A percentile compares a stretch with the other conserved stretches of the same genome.
Evolutionary conservation across 2,113 vertebrate species (phyloP).

Genomic region (Plecotus auritus): DNA sequence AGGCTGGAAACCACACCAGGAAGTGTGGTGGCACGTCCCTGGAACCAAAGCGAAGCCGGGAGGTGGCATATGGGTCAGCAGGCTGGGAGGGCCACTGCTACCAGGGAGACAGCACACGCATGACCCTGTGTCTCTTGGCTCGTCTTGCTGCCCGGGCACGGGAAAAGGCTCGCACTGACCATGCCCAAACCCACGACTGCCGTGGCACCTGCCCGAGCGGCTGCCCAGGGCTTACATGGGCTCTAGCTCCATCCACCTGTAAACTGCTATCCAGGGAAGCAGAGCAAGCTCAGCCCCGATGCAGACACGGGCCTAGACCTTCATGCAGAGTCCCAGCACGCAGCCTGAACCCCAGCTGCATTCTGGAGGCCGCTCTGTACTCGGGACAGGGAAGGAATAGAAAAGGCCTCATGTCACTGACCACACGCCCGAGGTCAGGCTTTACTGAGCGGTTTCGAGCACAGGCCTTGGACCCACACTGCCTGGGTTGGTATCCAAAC

Average conservation of each 20-base stretch:
- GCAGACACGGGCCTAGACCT: not conserved
- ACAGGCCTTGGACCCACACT: not conserved
- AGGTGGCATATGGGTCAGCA: not conserved
- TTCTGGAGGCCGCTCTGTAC: not conserved
- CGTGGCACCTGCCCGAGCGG: not conserved
- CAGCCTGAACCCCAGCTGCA: not conserved
- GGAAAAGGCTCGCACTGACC: not conserved
- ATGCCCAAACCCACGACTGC: not conserved
- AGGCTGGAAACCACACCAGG: not conserved
- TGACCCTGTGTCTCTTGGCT: not conserved
- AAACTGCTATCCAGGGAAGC: not conserved
- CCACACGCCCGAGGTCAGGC: not conserved
- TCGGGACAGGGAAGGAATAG: fast-evolving
- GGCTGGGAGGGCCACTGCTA: not conserved
- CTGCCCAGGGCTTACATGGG: not conserved
- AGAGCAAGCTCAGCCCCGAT: not conserved
- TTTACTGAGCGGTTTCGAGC: not conserved
- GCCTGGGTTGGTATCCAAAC: not conserved
- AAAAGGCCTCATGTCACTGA: not conserved
- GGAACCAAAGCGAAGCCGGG: not conserved
- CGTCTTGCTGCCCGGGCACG: fast-evolving
- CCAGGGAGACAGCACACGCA: not conserved
- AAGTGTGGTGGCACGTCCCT: not conserved
- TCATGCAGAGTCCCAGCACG: not conserved
- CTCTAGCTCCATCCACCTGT: not conserved